These are phyloP conservation scores for Aporophyla lueneburgensis DNA, from an alignment of 2,888 invertebrate genomes.

Conservation along the genomic window DNA sequence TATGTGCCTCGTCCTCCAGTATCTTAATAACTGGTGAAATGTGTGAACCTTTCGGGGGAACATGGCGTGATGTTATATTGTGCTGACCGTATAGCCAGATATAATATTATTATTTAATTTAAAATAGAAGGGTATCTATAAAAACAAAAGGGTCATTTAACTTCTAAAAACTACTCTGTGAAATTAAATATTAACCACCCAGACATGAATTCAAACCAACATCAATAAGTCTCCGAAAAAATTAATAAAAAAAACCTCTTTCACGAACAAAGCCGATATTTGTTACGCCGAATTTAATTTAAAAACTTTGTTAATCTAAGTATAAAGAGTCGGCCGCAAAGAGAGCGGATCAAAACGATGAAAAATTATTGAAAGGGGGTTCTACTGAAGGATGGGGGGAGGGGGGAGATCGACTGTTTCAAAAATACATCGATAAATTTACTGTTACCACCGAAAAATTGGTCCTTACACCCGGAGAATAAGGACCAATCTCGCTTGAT, in stretches of 20 bases:
- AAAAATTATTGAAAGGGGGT: slow-evolving; percentile 91
- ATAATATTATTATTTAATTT: not conserved
- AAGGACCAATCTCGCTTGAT: slow-evolving; percentile 63
- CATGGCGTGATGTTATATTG: not conserved
- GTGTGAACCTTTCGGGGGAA: not conserved
- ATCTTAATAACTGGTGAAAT: too few relatives aligned
- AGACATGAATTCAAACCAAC: slow-evolving; percentile 44
- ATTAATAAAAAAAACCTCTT: slow-evolving; percentile 70
- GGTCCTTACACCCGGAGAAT: slow-evolving; percentile 50
- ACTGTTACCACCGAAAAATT: slow-evolving; percentile 53
- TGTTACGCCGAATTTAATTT: slow-evolving; percentile 88
- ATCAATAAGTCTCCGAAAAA: slow-evolving; percentile 65
- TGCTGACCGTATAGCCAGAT: not conserved
- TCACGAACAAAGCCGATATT: slow-evolving; percentile 79
- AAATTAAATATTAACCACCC: slow-evolving; percentile 40
- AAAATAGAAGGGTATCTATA: not conserved
- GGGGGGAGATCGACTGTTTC: slow-evolving; percentile 85
- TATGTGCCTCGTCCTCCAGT: not conserved
- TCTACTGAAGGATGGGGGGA: slow-evolving; percentile 76
- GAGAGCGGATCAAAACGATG: slow-evolving; percentile 89
- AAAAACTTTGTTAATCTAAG: slow-evolving; percentile 90
- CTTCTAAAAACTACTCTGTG: slow-evolving; percentile 18
- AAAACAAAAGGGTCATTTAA: not conserved
- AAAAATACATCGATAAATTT: slow-evolving; percentile 77
- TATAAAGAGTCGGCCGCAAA: slow-evolving; percentile 88